phyloP scores from a whole-genome alignment of 2,797 vertebrate species.

The Cygnus olor region DNA sequence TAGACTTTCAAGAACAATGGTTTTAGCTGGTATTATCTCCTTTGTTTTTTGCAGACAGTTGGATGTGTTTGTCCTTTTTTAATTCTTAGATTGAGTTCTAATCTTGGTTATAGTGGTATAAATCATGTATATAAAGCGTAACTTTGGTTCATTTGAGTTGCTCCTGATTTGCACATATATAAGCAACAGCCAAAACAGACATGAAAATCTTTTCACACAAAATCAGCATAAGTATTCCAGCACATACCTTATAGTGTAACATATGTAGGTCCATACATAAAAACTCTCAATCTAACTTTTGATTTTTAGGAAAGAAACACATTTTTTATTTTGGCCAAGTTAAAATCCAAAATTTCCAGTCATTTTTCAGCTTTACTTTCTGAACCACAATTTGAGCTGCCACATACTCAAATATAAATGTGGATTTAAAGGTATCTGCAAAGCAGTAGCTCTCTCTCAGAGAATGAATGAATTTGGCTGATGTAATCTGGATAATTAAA shows the following conservation, averaged over 20 bases:
- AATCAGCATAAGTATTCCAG: background rate
- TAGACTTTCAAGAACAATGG: background rate
- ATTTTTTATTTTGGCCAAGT: background rate
- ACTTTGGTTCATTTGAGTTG: background rate
- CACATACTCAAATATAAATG: background rate
- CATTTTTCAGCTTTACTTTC: background rate
- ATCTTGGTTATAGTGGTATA: background rate
- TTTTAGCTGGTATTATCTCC: background rate
- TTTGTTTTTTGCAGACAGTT: background rate
- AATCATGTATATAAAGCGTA: background rate
- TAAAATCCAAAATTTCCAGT: background rate
- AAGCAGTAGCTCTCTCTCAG: background rate
- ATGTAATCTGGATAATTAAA: background rate
- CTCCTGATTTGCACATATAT: background rate
- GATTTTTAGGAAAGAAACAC: background rate
- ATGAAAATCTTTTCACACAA: background rate
- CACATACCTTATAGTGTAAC: rapidly evolving
- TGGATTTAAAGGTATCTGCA: background rate
- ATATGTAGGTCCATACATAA: background rate
- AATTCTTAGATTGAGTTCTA: background rate
- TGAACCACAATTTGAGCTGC: background rate
- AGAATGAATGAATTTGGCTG: background rate
- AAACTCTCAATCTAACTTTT: background rate
- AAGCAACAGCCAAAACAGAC: background rate
- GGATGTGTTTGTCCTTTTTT: background rate